phyloP scores from a whole-genome alignment of 1,140 invertebrate species.

The Philaenus spumarius region DNA sequence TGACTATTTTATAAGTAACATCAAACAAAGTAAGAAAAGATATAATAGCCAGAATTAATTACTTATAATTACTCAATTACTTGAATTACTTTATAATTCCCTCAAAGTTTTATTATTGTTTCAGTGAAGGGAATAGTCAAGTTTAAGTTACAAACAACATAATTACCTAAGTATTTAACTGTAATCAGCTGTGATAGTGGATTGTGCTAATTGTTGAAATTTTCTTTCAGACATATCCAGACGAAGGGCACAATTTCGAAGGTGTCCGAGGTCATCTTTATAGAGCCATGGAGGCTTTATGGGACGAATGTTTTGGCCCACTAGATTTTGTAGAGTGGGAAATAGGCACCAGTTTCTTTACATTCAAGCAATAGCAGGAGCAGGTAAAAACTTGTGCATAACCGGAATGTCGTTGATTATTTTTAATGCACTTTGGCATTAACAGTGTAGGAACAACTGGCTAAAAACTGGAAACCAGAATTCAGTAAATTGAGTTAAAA shows the following conservation, averaged over 20 bases:
- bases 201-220: conserved; percentile 1
- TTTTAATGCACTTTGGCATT: no score
- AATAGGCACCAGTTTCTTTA: conserved; percentile 24
- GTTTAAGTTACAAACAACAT: no score
- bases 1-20: no score
- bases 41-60: no score
- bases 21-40: no score
- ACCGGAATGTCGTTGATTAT: not conserved
- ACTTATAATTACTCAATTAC: no score
- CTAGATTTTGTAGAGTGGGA: conserved; percentile 66
- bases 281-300: conserved; percentile 75
- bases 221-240: conserved; percentile 66
- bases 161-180: no score
- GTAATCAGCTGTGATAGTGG: no score
- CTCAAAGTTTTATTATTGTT: no score
- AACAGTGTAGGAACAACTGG: no score
- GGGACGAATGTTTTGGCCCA: conserved; percentile 72
- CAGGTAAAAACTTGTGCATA: conserved; percentile 2
- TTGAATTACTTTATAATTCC: no score
- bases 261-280: conserved; percentile 67
- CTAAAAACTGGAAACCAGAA: not conserved
- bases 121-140: no score
- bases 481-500: not conserved
- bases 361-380: conserved; percentile 27
- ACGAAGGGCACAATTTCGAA: conserved; percentile 67